Evolutionary conservation across 2,113 vertebrate genomes (phyloP).

Genomic region (Phyllostomus hastatus): DNA sequence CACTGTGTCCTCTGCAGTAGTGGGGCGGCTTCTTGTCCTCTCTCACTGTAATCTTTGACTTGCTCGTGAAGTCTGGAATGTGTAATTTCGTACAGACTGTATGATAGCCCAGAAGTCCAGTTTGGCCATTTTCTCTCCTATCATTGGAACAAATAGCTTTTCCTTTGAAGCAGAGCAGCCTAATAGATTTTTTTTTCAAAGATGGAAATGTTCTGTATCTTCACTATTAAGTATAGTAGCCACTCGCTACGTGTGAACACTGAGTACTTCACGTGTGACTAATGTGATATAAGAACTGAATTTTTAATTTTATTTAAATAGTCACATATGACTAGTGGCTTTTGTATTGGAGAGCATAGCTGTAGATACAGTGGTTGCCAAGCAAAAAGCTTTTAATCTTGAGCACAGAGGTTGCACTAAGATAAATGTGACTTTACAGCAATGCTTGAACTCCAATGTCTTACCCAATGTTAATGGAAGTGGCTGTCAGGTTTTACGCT

Average conservation of each 20-base stretch:
- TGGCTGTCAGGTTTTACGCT: not conserved
- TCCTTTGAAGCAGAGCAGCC: not conserved
- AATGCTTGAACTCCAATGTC: not conserved
- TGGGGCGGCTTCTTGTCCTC: not conserved
- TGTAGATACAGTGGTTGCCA: not conserved
- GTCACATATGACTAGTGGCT: not conserved
- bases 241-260: not conserved
- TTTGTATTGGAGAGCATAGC: not conserved
- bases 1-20: not conserved
- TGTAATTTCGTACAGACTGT: not conserved
- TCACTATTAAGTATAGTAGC: not conserved
- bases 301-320: not conserved
- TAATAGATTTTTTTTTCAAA: not conserved
- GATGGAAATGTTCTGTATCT: not conserved
- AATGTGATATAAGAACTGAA: not conserved
- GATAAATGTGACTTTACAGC: not conserved
- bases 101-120: not conserved
- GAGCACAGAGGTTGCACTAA: not conserved
- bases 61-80: not conserved
- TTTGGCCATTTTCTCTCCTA: not conserved
- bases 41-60: not conserved
- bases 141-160: not conserved
- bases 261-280: not conserved
- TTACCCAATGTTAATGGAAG: not conserved
- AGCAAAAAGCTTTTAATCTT: not conserved